Conservation (phyloP, 92 coral and sea anemone genomes). For the Palythoa heliodiscus region DNA sequence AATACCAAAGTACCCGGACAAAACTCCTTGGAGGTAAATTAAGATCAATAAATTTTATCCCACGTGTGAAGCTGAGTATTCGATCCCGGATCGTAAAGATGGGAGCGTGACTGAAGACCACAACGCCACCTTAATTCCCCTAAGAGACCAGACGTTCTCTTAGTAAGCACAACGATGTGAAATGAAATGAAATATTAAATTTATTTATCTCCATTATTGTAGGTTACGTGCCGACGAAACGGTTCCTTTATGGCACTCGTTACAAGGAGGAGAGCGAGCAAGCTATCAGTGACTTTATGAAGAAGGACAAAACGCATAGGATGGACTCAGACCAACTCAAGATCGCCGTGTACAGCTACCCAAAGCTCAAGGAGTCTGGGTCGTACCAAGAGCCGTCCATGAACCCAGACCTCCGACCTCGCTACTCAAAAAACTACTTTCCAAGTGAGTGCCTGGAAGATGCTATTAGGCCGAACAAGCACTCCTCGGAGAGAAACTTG, state of each 20-base stretch:
- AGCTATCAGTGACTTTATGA: constrained; percentile 80
- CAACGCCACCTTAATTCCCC: too few relatives aligned
- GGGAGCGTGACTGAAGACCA: too few relatives aligned
- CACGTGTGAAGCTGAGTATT: too few relatives aligned
- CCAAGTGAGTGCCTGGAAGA: constrained; percentile 54
- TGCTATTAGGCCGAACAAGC: too few relatives aligned
- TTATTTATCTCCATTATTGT: neutral
- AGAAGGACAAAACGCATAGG: constrained; percentile 72
- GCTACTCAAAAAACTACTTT: constrained; percentile 81
- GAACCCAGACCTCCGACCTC: constrained; percentile 95
- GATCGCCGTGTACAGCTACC: constrained; percentile 75
- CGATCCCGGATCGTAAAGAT: too few relatives aligned
- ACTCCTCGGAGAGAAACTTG: too few relatives aligned
- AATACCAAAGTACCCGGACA: too few relatives aligned
- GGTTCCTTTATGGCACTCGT: constrained; percentile 87
- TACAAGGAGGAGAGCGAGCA: constrained; percentile 95
- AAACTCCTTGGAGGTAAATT: too few relatives aligned
- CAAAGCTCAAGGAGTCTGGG: constrained; percentile 54
- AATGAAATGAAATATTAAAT: too few relatives aligned
- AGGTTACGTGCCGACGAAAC: constrained; percentile 95
- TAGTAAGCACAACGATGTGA: too few relatives aligned
- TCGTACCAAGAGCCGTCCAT: constrained; percentile 76
- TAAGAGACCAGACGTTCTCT: too few relatives aligned
- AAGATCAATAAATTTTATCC: too few relatives aligned
- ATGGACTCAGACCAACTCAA: constrained; percentile 66